phyloP scores from a whole-genome alignment of 1,140 invertebrate genomes.

The Bombus pascuorum region DNA sequence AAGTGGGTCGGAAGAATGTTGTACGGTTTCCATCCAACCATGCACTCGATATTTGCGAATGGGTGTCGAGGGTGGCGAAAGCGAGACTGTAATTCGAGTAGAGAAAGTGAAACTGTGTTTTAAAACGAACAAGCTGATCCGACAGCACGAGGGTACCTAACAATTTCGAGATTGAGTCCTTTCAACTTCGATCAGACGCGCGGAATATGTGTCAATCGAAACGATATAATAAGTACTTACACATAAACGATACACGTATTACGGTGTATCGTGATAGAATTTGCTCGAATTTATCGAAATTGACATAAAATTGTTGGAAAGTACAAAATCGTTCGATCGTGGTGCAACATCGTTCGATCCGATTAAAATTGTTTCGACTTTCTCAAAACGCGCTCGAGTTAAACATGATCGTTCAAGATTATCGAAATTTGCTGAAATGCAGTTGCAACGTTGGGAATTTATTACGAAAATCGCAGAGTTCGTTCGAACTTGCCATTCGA shows the following conservation, averaged over 20 bases:
- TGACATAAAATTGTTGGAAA: not conserved
- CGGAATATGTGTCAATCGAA: not conserved
- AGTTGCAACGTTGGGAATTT: not conserved
- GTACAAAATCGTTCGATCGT: not conserved
- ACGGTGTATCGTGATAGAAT: not conserved
- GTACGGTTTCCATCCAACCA: not conserved
- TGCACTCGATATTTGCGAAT: slow-evolving; percentile 5
- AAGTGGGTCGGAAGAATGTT: not conserved
- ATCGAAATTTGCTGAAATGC: not conserved
- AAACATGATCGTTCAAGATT: not conserved
- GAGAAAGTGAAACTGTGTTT: slow-evolving; percentile 45
- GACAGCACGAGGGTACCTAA: not conserved
- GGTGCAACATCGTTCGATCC: not conserved
- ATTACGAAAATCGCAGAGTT: not conserved
- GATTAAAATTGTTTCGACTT: not conserved
- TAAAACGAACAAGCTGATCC: slow-evolving; percentile 8
- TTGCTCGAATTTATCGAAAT: not conserved
- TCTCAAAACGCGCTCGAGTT: not conserved
- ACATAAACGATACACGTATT: not conserved
- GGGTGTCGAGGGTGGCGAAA: slow-evolving; percentile 46
- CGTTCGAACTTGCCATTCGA: not conserved
- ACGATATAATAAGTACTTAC: not conserved
- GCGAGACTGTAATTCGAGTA: slow-evolving; percentile 40
- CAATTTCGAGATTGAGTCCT: not conserved
- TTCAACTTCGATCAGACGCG: not conserved